These are phyloP conservation scores for Sinocyclocheilus rhinocerous DNA, from an alignment of 2,113 vertebrate species.

Conservation along the genomic window DNA sequence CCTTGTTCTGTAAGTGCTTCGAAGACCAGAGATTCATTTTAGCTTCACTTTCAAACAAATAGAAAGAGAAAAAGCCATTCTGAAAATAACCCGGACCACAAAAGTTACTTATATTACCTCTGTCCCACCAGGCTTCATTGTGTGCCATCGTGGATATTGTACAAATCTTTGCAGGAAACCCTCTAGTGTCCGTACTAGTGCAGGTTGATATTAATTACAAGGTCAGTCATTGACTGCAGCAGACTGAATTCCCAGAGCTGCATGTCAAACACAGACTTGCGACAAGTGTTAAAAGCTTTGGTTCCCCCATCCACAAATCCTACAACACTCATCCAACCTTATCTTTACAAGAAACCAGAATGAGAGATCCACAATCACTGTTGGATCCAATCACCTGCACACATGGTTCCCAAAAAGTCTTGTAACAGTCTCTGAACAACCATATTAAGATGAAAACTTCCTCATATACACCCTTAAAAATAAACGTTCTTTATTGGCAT, in stretches of 20 bases:
- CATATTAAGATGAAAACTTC: too few species aligned
- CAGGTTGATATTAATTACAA: slow-evolving; percentile 37
- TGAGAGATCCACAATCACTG: slow-evolving; percentile 2
- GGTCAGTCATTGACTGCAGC: slow-evolving; percentile 29
- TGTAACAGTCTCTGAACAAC: not conserved
- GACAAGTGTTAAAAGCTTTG: slow-evolving; percentile 44
- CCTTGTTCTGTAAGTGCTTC: slow-evolving; percentile 22
- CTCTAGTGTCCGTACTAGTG: not conserved
- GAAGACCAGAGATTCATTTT: not conserved
- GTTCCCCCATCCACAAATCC: slow-evolving; percentile 3
- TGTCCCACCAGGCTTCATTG: not conserved
- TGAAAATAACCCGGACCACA: slow-evolving; percentile 9
- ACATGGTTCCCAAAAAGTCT: not conserved
- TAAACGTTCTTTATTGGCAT: too few species aligned
- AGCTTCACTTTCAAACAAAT: not conserved
- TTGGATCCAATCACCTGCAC: not conserved
- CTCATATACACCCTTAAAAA: too few species aligned
- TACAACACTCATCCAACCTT: not conserved
- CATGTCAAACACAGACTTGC: slow-evolving; percentile 3
- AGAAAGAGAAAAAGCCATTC: slow-evolving; percentile 4
- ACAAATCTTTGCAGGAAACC: too few species aligned
- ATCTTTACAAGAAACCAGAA: not conserved
- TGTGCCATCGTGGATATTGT: not conserved
- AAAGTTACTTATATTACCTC: not conserved
- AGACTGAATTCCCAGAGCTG: not conserved